Evolutionary conservation across 2,797 vertebrate genomes (phyloP), one percentile per base, ranked within the genome.

Genomic region (Momotus momota): DNA sequence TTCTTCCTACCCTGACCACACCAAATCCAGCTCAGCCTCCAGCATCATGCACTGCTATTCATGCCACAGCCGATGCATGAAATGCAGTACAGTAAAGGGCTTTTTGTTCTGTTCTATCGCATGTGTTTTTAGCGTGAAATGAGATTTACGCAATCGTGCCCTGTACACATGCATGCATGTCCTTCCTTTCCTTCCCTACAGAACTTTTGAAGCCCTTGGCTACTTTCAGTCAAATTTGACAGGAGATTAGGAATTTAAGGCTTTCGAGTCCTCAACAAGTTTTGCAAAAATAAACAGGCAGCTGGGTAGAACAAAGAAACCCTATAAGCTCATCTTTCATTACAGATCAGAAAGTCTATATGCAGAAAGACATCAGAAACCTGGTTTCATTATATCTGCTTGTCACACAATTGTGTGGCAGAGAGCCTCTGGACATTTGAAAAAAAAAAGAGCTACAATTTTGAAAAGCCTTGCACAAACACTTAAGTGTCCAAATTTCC

Each of bases 121-220:
- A 62, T 15, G 21, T 48, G 73, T 55, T 79, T 55, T 61, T 86
- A 72, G 51, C 86, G 65, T 55, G 51, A 93, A 94, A 93, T 80
- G 14, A 84, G 33, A 86, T 93, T 77, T 86, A 84, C 41, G 62
- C 55, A 66, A 20, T 52, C n/a, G 22, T 23, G 70, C 8, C 20
- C 86, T 43, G 5, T 11, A 49, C 22, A 27, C 38, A 18, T 5
- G 17, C 0, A 1, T 25, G 16, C 43, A 8, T 18, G 25, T 7
- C 72, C 21, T 23, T 77, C 33, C 71, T 7, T 61, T 80, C 81
- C 81, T 75, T 80, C 48, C n/a, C 22, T 45, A 21, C 0, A 62
- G 25, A 65, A 75, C 43, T 88, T 74, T 1, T 40, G 38, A 86
- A 78, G 4, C 19, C 26, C 55, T 35, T 29, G 38, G 20, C 33